phyloP scores from a whole-genome alignment of 2,888 invertebrate genomes.

The Frankliniella intonsa region DNA sequence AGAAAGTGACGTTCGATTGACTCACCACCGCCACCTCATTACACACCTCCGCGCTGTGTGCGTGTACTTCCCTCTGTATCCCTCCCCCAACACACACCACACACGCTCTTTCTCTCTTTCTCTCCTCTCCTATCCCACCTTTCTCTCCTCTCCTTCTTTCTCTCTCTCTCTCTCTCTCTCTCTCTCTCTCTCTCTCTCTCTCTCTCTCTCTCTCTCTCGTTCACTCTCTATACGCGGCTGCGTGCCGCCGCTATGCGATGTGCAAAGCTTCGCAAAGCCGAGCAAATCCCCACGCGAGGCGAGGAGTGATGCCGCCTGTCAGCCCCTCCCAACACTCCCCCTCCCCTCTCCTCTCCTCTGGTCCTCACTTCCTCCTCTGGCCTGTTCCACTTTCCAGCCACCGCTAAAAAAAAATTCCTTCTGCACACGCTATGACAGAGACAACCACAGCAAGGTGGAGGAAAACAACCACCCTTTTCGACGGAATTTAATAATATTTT shows the following conservation, averaged over 20 bases:
- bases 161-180: constrained; percentile 1
- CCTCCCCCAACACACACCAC: no score
- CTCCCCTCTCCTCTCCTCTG: not conserved
- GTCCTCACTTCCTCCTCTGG: not conserved
- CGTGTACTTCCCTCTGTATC: no score
- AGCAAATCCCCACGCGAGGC: no score
- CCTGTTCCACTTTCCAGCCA: not conserved
- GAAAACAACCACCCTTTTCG: no score
- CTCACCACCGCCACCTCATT: not conserved
- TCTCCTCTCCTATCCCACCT: no score
- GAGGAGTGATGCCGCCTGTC: no score
- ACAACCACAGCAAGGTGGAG: not conserved
- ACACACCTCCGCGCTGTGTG: no score
- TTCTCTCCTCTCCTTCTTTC: not conserved
- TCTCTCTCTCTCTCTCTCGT: not conserved
- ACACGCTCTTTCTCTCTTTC: no score
- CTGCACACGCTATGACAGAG: not conserved
- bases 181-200: constrained; percentile 1
- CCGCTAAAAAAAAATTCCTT: not conserved
- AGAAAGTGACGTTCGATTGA: not conserved
- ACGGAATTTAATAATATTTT: no score
- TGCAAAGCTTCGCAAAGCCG: no score
- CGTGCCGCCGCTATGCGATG: no score
- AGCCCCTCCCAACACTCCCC: not conserved
- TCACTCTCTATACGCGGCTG: not conserved